Evolutionary conservation across 2,113 vertebrate species (phyloP), one percentile per base, ranked within the genome.

Genomic region (Astur gentilis): DNA sequence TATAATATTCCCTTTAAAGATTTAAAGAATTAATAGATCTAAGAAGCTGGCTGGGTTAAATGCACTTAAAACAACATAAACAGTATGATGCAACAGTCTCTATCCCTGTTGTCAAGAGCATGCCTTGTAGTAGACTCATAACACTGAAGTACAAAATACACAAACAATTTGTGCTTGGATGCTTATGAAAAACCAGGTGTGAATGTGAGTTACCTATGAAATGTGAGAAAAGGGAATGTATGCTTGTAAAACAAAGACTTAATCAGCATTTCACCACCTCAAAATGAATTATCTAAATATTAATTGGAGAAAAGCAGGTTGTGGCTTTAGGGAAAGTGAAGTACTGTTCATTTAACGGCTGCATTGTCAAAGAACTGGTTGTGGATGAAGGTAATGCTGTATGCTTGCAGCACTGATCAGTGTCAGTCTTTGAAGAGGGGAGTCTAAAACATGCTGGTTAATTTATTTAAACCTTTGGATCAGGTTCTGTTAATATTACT

Each of bases 401-500:
- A 1, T 29, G 15, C 26, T 55, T 77, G 52, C 23, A 90, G 75
- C 42, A 22, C 15, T 29, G 61, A 25, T 77, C 9, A 7, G 8
- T 88, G 49, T 21, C 50, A 77, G 11, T 21, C 23, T 90, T 57
- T 38, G 71, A 45, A 32, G 23, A 72, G 32, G 14, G 8, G 50
- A 55, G 16, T 73, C 27, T 58, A 2, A 73, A 91, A 57, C 5
- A 11, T 29, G 29, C 52, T 84, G 69, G 27, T 65, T 87, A 40
- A 92, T 66, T 81, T 80, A 25, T 90, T 73, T 92, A 69, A 90
- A 72, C 12, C 23, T 76, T 79, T 71, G 36, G 17, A 55, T 55
- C 5, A 17, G 18, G 8, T 61, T 83, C 45, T 80, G 17, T 69
- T 86, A 55, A 29, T 85, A 22, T 47, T 79, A 32, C 11, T 64